Base-by-base conservation (phyloP, 2,888 invertebrate genomes). In the Ectropis crepuscularia region DNA sequence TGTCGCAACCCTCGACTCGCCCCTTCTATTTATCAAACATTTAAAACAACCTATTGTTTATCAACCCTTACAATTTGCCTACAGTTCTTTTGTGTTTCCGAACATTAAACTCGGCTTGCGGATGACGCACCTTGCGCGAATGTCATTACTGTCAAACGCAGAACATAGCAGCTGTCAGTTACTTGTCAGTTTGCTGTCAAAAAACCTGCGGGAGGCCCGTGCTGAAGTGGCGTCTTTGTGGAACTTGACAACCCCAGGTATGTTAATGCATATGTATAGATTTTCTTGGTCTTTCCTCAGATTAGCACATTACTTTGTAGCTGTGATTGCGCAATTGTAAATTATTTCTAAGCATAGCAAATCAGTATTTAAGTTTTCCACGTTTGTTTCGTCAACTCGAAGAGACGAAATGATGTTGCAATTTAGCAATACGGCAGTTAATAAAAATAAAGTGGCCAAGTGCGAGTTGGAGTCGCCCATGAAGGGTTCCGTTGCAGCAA, bases 91-190 rank as follows among this genome's bases (percentile, higher is more conserved):
- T 63, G 53, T 57, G 6, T 42, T 58, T 58, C 57, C 49, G 39
- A 49, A 63, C 53, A 63, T 46, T 54, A 36, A 49, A 42, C 43
- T 55, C 28, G 49, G 8, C n/a, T 48, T 65, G 64, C 51, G 48
- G 45, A 60, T 65, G 57, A 60, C 64, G 53, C 43, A 47, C 39
- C 48, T 54, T 28, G 60, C 60, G 70, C 80, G 83, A 83, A 80
- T 78, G 78, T 78, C 81, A 81, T 86, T 79, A 84, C 74, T 78
- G 87, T 87, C 87, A 79, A 74, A 74, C 74, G 76, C 86, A 86
- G 85, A 74, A 73, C 70, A 46, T 68, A 71, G 69, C 65, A 50
- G 49, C 57, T 64, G 51, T 57, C 64, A 64, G 16, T 43, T 53
- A 38, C 45, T 37, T 55, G 53, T 28, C 53, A 57, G 53, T 51